Percentiles rank a stretch among this genome's conserved stretches.
Conservation (phyloP, 2,113 vertebrate genomes). For the Boleophthalmus pectinirostris region DNA sequence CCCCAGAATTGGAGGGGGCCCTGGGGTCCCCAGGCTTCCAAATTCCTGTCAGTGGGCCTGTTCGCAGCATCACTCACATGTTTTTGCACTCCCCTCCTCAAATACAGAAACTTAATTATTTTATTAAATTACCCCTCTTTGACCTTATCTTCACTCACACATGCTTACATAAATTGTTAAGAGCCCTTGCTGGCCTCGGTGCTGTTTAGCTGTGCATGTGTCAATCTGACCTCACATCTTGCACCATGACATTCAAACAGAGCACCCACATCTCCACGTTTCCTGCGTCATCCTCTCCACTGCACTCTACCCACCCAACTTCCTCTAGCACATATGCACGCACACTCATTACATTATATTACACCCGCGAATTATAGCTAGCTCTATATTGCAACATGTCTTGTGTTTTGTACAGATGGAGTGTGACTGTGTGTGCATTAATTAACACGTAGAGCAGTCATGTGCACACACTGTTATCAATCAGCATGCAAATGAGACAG, state of each 20-base stretch:
- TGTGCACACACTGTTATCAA: slow-evolving; percentile 41
- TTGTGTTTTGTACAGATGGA: slow-evolving; percentile 37
- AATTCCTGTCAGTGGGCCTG: no score
- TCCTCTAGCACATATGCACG: slow-evolving; percentile 8
- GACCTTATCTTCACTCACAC: slow-evolving; percentile 8
- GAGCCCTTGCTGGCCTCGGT: slow-evolving; percentile 22
- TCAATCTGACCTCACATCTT: slow-evolving; percentile 37
- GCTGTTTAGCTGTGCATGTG: slow-evolving; percentile 11
- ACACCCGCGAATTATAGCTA: slow-evolving; percentile 7
- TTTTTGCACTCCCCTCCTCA: no score
- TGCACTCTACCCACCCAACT: slow-evolving; percentile 1
- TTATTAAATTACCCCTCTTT: neutral
- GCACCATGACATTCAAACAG: slow-evolving; percentile 48
- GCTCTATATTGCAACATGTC: neutral
- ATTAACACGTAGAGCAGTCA: slow-evolving; percentile 51
- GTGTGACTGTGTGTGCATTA: slow-evolving; percentile 38
- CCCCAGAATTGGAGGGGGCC: no score
- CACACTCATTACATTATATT: slow-evolving; percentile 4
- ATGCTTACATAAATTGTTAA: slow-evolving; percentile 49
- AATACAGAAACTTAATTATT: neutral
- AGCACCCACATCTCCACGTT: slow-evolving; percentile 35
- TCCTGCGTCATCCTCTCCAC: slow-evolving; percentile 20
- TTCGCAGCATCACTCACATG: no score
- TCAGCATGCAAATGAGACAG: slow-evolving; percentile 44
- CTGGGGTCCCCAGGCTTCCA: no score